Conservation (phyloP, 2,113 vertebrate genomes). For the rat (Rattus norvegicus) region GRCr8 NC_086026.1:49531501-49532000, state of each 20-base stretch:
- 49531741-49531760: background rate
- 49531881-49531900: background rate
- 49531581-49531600: background rate
- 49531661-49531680: background rate
- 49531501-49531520: background rate
- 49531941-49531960: background rate
- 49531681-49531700: background rate
- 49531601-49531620: background rate
- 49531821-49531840: background rate
- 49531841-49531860: background rate
- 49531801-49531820: background rate
- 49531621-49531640: background rate
- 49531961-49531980: background rate
- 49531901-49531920: background rate
- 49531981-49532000: background rate
- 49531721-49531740: background rate
- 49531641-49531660: background rate
- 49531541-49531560: background rate
- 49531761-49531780: background rate
- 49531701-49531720: background rate
- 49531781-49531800: background rate
- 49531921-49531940: background rate
- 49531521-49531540: background rate
- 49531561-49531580: background rate
- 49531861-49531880: background rate